Conservation (phyloP, 2,888 invertebrate species). For the Scrobipalpa costella region DNA sequence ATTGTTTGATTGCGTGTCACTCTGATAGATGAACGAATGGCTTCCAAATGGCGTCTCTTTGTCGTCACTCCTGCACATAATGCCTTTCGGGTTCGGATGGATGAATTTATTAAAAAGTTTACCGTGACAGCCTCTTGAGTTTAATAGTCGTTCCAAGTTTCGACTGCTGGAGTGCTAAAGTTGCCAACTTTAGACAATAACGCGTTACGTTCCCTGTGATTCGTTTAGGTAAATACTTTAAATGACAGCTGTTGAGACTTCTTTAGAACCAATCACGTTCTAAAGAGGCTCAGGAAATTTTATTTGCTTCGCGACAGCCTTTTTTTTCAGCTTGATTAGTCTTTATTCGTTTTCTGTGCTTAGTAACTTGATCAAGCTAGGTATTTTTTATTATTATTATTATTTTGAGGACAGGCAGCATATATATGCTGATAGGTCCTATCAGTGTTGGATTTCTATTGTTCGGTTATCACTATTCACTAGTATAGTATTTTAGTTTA, state of each 20-base stretch:
- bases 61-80: conserved; percentile 63
- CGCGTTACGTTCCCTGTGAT: conserved; percentile 43
- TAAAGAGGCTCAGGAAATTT: not conserved
- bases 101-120: conserved; percentile 77
- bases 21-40: conserved; percentile 76
- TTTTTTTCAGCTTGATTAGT: not conserved
- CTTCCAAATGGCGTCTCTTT: conserved; percentile 69
- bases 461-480: too few relatives aligned
- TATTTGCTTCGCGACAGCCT: not conserved
- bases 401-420: too few relatives aligned
- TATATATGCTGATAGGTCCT: too few relatives aligned
- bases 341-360: too few relatives aligned
- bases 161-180: conserved; percentile 45
- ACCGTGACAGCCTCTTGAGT: conserved; percentile 52
- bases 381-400: too few relatives aligned
- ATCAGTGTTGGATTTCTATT: too few relatives aligned
- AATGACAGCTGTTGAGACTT: conserved; percentile 4
- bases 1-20: conserved; percentile 81
- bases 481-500: too few relatives aligned
- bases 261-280: not conserved
- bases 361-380: too few relatives aligned
- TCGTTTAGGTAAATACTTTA: conserved; percentile 39
- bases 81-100: conserved; percentile 60
- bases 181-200: conserved; percentile 57
- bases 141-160: conserved; percentile 64